Evolutionary conservation across 2,113 vertebrate species (phyloP), one percentile per base, ranked within the genome.

Genomic region (Pavo muticus): DNA sequence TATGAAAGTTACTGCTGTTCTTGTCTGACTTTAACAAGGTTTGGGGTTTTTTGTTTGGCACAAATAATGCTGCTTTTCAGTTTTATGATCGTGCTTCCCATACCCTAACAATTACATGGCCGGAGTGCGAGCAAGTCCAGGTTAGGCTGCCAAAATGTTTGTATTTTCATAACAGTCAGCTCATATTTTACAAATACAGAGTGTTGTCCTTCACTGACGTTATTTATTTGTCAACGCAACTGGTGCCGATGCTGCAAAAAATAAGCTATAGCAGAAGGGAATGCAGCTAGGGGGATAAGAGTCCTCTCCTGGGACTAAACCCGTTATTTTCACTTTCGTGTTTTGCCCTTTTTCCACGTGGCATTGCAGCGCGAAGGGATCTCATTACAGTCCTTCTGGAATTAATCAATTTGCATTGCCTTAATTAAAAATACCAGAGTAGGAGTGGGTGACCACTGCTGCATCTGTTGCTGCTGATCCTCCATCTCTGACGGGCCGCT

Each of bases 11-110:
- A 88, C 71, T 74, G 90, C 82, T 88, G 78, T 83, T 92, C 77
- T 86, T 94, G 87, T 40, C 94, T 94, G 89, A 68, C 57, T 92
- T 97, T 88, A 97, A 96, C 79, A 93, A 95, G 94, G 71, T 44
- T 92, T 88, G 69, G 75, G 44, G 21, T 42, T 95, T 96, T 90
- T 76, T 70, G 84, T 94, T 94, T 92, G 84, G 87, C 74, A 92
- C 84, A 87, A 76, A 90, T 90, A 40, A 47, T 94, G 76, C 89
- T 76, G 32, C 47, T 90, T 94, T 93, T 81, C 61, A 64, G 69
- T 87, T 94, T 94, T 93, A 86, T 88, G 72, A 84, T 78, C 47
- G 5, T 9, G 10, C 73, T 96, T 64, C 74, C 74, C 69, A 86
- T 71, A 57, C 72, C 71, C 37, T 89, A 96, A 72, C 88, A 59